These are phyloP conservation scores for Steinernema hermaphroditum DNA, from an alignment of 2,888 invertebrate genomes.

Conservation along the genomic window DNA sequence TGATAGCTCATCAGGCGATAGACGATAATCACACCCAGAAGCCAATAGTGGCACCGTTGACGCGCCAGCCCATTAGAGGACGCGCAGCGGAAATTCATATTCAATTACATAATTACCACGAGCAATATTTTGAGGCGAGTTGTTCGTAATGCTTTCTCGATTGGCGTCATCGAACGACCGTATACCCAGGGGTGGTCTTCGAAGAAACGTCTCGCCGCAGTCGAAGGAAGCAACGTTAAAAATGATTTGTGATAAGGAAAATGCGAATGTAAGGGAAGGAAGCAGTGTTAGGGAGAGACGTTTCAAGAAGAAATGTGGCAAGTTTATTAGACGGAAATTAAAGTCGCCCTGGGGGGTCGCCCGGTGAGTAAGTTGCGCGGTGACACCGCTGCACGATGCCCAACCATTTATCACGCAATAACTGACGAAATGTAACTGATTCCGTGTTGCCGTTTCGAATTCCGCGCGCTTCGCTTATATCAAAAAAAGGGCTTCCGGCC, in stretches of 20 bases:
- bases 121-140: constrained; percentile 19
- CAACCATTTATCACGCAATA: constrained; percentile 26
- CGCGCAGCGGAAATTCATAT: constrained; percentile 26
- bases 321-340: constrained; percentile 29
- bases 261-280: background rate
- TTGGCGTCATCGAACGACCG: background rate
- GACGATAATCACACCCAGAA: constrained; percentile 29
- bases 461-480: background rate
- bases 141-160: constrained; percentile 5
- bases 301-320: background rate
- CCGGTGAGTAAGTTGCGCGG: constrained; percentile 29
- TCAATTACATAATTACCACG: constrained; percentile 21
- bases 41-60: constrained; percentile 14
- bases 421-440: constrained; percentile 9
- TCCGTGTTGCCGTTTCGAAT: background rate
- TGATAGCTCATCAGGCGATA: constrained; percentile 31
- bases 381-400: constrained; percentile 4
- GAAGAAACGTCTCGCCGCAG: background rate
- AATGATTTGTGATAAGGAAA: too few relatives aligned
- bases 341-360: constrained; percentile 26
- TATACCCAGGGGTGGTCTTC: background rate
- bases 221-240: background rate
- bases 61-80: constrained; percentile 27
- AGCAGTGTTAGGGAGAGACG: background rate
- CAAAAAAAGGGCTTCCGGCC: background rate